These are phyloP conservation scores for Meloidogyne chitwoodi DNA, from an alignment of 1,140 invertebrate genomes.

Conservation along the genomic window DNA sequence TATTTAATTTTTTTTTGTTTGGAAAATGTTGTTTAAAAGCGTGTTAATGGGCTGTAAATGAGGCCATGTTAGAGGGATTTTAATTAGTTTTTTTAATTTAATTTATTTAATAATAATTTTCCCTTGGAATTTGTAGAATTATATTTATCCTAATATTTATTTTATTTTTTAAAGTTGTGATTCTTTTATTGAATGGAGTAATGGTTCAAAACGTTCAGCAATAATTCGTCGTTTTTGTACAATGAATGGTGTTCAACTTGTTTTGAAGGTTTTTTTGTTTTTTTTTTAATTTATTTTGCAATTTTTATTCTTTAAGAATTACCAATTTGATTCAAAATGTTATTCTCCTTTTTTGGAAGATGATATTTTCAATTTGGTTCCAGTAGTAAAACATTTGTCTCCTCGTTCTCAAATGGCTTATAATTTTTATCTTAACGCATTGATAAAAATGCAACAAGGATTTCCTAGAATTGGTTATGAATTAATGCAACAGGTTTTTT, in stretches of 20 bases:
- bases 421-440: conserved; percentile 30
- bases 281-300: background rate
- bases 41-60: too few relatives aligned
- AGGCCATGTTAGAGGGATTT: too few relatives aligned
- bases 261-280: conserved; percentile 15
- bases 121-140: too few relatives aligned
- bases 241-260: conserved; percentile 35
- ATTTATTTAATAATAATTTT: too few relatives aligned
- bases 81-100: too few relatives aligned
- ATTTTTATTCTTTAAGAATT: conserved; percentile 20
- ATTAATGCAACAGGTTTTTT: conserved; percentile 26
- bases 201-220: conserved; percentile 16
- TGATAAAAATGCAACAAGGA: conserved; percentile 31
- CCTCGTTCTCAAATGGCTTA: conserved; percentile 30
- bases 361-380: conserved; percentile 28
- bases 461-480: conserved; percentile 30
- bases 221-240: conserved; percentile 28
- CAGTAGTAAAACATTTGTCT: conserved; percentile 30
- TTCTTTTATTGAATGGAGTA: conserved; percentile 32
- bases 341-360: conserved; percentile 24
- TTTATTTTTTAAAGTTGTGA: conserved; percentile 17
- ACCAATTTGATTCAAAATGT: conserved; percentile 18
- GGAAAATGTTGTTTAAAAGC: too few relatives aligned
- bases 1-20: too few relatives aligned
- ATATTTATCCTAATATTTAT: too few relatives aligned